A percentile compares a stretch with the other conserved stretches of the same genome.
Evolutionary conservation across 2,797 vertebrate species (phyloP).

Genomic region (Pygocentrus nattereri): DNA sequence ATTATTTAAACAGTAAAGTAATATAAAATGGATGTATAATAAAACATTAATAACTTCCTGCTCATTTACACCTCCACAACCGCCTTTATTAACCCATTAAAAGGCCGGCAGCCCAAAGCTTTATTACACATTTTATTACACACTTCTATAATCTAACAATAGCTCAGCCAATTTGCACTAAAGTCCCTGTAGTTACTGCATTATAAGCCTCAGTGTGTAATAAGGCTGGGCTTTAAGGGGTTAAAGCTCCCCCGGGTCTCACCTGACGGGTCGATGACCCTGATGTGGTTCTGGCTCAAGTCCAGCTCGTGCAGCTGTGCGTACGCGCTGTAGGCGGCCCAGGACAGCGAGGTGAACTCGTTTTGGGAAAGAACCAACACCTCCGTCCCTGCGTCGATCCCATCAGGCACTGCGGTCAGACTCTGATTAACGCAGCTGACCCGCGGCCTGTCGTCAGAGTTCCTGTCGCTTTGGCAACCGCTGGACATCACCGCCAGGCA

Average conservation of each 20-base stretch:
- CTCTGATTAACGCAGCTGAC: constrained; percentile 68
- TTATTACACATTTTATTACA: too few relatives aligned
- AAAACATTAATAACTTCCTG: too few relatives aligned
- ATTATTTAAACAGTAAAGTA: too few relatives aligned
- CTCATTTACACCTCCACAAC: too few relatives aligned
- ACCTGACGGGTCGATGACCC: constrained; percentile 40
- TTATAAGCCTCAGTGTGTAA: too few relatives aligned
- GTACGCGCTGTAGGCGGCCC: constrained; percentile 62
- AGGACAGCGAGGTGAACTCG: constrained; percentile 68
- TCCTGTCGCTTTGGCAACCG: constrained; percentile 60
- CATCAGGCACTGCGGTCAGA: constrained; percentile 56
- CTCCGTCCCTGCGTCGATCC: constrained; percentile 60
- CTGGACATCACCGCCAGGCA: not conserved
- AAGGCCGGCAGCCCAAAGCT: too few relatives aligned
- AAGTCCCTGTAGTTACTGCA: too few relatives aligned
- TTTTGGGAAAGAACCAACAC: constrained; percentile 71
- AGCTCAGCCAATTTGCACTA: too few relatives aligned
- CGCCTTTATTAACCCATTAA: too few relatives aligned
- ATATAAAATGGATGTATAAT: too few relatives aligned
- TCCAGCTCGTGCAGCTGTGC: constrained; percentile 72
- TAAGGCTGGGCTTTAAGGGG: too few relatives aligned
- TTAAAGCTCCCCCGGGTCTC: not conserved
- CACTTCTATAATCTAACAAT: too few relatives aligned
- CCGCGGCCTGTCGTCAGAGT: constrained; percentile 65
- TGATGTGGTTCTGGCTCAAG: constrained; percentile 67